phyloP scores from a whole-genome alignment of 2,888 invertebrate genomes.

The Hartigia nigra region DNA sequence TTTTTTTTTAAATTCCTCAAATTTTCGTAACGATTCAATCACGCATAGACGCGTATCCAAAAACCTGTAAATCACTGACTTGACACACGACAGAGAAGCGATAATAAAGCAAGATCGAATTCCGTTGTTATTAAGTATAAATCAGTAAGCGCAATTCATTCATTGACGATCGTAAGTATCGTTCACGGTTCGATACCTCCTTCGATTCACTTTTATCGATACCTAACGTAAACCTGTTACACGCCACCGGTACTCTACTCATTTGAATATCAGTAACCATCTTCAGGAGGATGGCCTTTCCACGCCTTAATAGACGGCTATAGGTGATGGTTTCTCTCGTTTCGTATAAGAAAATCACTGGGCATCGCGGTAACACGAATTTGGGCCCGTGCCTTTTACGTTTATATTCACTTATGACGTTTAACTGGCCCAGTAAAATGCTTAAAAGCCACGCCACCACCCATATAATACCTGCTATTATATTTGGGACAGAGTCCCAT shows the following conservation, averaged over 20 bases:
- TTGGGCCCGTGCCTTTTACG: neutral
- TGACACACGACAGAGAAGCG: neutral
- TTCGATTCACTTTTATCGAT: neutral
- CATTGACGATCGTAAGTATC: neutral
- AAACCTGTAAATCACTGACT: neutral
- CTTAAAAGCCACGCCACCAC: neutral
- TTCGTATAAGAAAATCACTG: neutral
- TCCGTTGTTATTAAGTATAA: neutral
- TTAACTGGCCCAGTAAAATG: neutral
- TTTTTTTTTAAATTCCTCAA: neutral
- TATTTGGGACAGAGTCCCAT: neutral
- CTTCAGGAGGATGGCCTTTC: neutral
- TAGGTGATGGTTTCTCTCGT: neutral
- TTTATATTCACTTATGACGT: neutral
- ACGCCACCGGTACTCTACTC: neutral
- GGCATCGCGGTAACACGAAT: neutral
- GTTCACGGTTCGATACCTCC: neutral
- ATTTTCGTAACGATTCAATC: neutral
- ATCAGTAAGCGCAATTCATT: neutral
- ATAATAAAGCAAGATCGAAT: neutral
- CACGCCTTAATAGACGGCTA: neutral
- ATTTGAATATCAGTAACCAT: neutral
- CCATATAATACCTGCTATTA: neutral
- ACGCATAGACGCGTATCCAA: neutral
- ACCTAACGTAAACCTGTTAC: neutral